A percentile compares a stretch with the other conserved stretches of the same genome.
Conservation (phyloP, 2,888 invertebrate species). For the Polymixis flavicincta region DNA sequence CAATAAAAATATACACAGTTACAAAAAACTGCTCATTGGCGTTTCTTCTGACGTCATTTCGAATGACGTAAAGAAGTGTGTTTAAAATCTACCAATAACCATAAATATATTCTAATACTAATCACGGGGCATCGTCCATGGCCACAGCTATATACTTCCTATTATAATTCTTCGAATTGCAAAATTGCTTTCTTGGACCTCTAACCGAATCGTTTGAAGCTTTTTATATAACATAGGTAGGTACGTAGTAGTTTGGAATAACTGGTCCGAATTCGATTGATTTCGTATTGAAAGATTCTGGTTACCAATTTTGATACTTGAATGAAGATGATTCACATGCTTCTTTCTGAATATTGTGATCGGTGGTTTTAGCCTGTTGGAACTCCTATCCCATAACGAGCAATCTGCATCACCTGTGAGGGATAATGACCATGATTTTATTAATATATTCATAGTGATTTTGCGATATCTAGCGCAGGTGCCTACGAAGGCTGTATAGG, state of each 20-base stretch:
- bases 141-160: conserved; percentile 7
- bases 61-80: conserved; percentile 5
- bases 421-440: neutral
- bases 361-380: neutral
- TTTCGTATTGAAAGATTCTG: neutral
- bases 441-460: neutral
- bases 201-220: conserved; percentile 7
- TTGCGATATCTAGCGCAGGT: neutral
- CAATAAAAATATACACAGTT: conserved; percentile 5
- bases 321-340: neutral
- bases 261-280: neutral
- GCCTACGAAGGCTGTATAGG: neutral
- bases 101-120: conserved; percentile 1
- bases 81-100: neutral
- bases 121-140: conserved; percentile 6
- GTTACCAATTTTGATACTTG: conserved; percentile 8
- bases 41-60: conserved; percentile 32
- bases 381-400: neutral
- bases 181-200: conserved; percentile 28
- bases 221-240: neutral
- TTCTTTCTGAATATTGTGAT: neutral
- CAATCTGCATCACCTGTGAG: neutral
- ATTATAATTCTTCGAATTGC: conserved; percentile 15
- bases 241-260: neutral
- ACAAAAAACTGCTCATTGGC: conserved; percentile 17